Conservation (phyloP, 2,113 vertebrate genomes). For the Caranx melampygus region DNA sequence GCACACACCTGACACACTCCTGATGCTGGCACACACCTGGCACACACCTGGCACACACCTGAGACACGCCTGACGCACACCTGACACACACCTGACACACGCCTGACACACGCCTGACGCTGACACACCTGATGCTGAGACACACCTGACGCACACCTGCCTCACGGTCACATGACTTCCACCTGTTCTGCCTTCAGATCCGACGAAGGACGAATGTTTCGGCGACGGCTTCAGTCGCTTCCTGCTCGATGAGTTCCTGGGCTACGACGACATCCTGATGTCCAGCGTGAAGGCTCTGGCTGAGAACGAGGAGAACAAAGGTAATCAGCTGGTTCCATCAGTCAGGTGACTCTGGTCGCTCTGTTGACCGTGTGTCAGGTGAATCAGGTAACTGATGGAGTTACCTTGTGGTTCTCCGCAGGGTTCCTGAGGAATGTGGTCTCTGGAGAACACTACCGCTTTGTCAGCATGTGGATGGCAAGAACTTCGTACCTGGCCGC, state of each 20-base stretch:
- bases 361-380: neutral
- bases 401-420: slow-evolving; percentile 66
- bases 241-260: slow-evolving; percentile 94
- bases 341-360: too few relatives aligned
- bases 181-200: slow-evolving; percentile 81
- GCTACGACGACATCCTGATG: slow-evolving; percentile 98
- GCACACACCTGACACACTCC: too few relatives aligned
- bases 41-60: too few relatives aligned
- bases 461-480: slow-evolving; percentile 99
- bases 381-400: neutral
- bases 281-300: slow-evolving; percentile 98
- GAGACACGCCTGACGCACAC: too few relatives aligned
- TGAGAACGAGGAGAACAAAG: slow-evolving; percentile 98
- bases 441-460: slow-evolving; percentile 97
- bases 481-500: slow-evolving; percentile 96
- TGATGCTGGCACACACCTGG: too few relatives aligned
- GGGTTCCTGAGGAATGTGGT: slow-evolving; percentile 98
- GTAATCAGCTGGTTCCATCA: slow-evolving; percentile 66
- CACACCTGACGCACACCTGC: too few relatives aligned
- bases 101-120: too few relatives aligned
- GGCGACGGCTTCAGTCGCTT: slow-evolving; percentile 97
- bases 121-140: too few relatives aligned
- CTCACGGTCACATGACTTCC: neutral
- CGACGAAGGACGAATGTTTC: slow-evolving; percentile 95
- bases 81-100: too few relatives aligned